Base-by-base conservation (phyloP, 1,140 invertebrate genomes). In the Orussus abietinus region DNA sequence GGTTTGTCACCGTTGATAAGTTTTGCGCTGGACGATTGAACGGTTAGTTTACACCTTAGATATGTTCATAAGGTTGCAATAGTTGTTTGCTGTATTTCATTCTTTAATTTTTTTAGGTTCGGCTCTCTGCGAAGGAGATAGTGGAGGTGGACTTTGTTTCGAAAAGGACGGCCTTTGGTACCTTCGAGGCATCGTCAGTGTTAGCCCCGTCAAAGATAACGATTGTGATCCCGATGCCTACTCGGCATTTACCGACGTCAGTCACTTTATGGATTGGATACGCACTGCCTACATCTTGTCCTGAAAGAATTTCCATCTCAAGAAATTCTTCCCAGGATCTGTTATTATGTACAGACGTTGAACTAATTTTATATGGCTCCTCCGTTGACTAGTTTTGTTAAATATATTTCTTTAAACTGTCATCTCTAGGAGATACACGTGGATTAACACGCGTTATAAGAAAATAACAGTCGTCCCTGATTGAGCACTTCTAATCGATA, bases 141-240 rank as follows among this genome's bases (percentile, higher is more conserved):
- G 62, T 21, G 64, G 63, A 4, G 57, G 64, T 11, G 65, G 59
- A 9, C 38, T 71, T 3, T 55, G 29, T 45, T 68, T 58, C 26
- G 30, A 47, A 25, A 53, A 30, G 26, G 9, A 46, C 15, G 47
- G 42, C 29, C 29, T 44, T 21, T 65, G 49, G 52, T 65, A 59
- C 37, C 37, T 66, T 4, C 59, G 59, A 3, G 64, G 62, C 14
- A 32, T 67, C 21, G 58, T 65, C 10, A 69, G 66, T 36, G 47
- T 55, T 13, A 57, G 57, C 12, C 47, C 56, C 22, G 38, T 42
- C n/a, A 47, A 42, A 15, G 15, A 35, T 11, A 32, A 41, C 29
- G 46, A 6, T 6, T 67, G 61, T 42, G 49, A 57, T 53, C 51
- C 55, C 13, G 38, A 59, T 37, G 51, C 55, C 7, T 63, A 56